Conservation (phyloP, 2,888 invertebrate species). For the Drosophila basisetae region DNA sequence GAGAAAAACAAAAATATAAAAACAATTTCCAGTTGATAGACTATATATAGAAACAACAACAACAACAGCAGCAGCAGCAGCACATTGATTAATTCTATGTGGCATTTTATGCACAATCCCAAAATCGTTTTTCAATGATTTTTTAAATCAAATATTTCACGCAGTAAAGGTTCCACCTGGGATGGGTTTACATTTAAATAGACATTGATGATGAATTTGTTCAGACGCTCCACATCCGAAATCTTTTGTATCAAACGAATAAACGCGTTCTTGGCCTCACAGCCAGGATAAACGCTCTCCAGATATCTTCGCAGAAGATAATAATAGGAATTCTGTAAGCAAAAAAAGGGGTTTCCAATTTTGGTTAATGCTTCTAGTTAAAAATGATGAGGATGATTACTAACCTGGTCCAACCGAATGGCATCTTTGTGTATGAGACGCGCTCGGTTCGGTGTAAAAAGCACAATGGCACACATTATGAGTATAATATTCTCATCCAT, state of each 20-base stretch:
- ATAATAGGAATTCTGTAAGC: conserved; percentile 92
- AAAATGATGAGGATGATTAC: neutral
- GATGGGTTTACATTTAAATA: conserved; percentile 96
- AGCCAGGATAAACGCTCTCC: conserved; percentile 93
- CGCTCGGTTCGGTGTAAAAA: conserved; percentile 94
- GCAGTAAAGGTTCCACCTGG: conserved; percentile 95
- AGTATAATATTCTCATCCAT: conserved; percentile 95
- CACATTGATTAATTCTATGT: conserved; percentile 46
- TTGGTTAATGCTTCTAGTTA: neutral
- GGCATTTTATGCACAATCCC: conserved; percentile 64
- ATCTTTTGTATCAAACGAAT: conserved; percentile 95
- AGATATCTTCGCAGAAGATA: conserved; percentile 93
- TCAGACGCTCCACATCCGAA: conserved; percentile 93
- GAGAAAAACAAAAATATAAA: conserved; percentile 48
- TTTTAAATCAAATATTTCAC: conserved; percentile 98
- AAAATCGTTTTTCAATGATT: conserved; percentile 84
- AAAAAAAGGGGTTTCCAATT: conserved; percentile 47
- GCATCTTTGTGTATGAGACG: conserved; percentile 93
- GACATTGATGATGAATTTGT: conserved; percentile 96
- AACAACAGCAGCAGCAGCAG: conserved; percentile 65
- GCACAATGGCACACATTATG: conserved; percentile 94
- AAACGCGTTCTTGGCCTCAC: conserved; percentile 95
- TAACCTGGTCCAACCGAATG: conserved; percentile 93
- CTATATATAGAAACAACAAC: conserved; percentile 56
- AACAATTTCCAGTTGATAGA: conserved; percentile 61